Evolutionary conservation across 2,797 vertebrate genomes (phyloP).

Genomic region (Anableps anableps): DNA sequence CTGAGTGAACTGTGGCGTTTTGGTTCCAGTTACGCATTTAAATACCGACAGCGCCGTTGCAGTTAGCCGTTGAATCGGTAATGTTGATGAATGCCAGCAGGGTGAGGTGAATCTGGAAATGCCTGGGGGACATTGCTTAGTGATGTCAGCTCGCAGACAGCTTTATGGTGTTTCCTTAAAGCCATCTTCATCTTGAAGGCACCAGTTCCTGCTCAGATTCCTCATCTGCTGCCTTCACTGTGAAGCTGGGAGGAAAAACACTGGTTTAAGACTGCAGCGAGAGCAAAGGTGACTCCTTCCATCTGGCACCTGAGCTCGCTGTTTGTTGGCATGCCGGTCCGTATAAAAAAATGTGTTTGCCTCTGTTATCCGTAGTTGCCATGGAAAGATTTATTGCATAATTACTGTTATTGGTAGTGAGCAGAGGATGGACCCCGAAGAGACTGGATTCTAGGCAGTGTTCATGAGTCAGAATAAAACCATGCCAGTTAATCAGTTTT

Average conservation of each 20-base stretch:
- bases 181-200: constrained; percentile 39
- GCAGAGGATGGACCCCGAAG: constrained; percentile 63
- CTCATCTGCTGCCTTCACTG: not conserved
- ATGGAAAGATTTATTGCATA: constrained; percentile 73
- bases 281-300: constrained; percentile 63
- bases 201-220: constrained; percentile 40
- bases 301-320: constrained; percentile 67
- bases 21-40: not conserved
- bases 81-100: constrained; percentile 59
- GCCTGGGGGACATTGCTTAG: constrained; percentile 50
- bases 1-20: constrained; percentile 6
- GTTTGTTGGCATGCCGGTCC: constrained; percentile 51
- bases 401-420: constrained; percentile 70
- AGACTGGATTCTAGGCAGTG: constrained; percentile 53
- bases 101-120: constrained; percentile 59
- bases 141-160: constrained; percentile 8
- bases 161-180: constrained; percentile 28
- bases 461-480: constrained; percentile 63
- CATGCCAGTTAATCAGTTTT: constrained; percentile 64
- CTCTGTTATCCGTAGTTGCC: constrained; percentile 71
- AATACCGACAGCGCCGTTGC: constrained; percentile 17
- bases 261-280: constrained; percentile 36
- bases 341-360: constrained; percentile 55
- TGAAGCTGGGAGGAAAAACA: constrained; percentile 18
- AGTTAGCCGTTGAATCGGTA: constrained; percentile 3